These are phyloP conservation scores for Cyclopterus lumpus DNA, from an alignment of 2,797 vertebrate genomes.

Conservation along the genomic window DNA sequence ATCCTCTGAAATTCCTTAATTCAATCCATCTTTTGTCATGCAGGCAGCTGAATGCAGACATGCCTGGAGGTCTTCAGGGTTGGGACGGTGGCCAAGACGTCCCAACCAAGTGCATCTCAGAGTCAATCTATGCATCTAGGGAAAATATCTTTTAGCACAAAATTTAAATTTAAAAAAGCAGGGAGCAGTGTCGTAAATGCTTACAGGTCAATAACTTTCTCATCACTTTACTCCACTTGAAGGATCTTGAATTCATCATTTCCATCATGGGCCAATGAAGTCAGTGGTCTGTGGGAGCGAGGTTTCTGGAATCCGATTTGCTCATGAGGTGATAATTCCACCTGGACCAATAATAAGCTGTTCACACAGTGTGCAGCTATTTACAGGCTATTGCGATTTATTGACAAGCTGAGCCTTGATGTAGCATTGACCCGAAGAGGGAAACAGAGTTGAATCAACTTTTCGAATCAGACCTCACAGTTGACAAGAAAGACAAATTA, in stretches of 20 bases:
- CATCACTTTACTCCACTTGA: constrained; percentile 1
- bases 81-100: constrained; percentile 50
- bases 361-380: constrained; percentile 44
- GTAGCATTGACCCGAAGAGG: constrained; percentile 16
- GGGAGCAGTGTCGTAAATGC: constrained; percentile 16
- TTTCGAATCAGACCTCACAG: constrained; percentile 5
- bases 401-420: constrained; percentile 44
- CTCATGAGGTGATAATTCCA: constrained; percentile 65
- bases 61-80: constrained; percentile 46
- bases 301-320: constrained; percentile 53
- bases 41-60: constrained; percentile 51
- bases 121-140: constrained; percentile 19
- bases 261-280: constrained; percentile 33
- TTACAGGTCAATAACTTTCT: constrained; percentile 29
- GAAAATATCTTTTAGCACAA: constrained; percentile 4
- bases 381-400: constrained; percentile 17
- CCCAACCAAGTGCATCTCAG: constrained; percentile 66
- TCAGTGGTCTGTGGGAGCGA: constrained; percentile 41
- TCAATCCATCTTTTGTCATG: constrained; percentile 53
- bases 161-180: background rate
- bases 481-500: background rate
- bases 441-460: constrained; percentile 47
- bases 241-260: constrained; percentile 48
- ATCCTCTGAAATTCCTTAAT: constrained; percentile 46
- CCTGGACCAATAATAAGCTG: constrained; percentile 61